phyloP scores from a whole-genome alignment of 2,888 invertebrate genomes.

The Linhomoeus sp. region DNA sequence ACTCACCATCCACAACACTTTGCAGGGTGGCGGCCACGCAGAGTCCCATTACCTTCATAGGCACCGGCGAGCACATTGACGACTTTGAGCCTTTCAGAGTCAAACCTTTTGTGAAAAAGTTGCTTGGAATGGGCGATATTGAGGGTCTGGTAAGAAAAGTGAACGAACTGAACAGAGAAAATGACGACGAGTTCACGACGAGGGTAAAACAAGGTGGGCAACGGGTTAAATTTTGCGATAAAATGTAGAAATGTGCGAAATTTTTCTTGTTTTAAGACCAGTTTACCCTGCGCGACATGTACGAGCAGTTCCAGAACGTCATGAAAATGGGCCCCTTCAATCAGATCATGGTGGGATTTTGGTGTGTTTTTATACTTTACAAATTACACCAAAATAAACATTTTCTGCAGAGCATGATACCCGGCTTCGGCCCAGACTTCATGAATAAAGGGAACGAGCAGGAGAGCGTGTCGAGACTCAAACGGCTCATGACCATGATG shows the following conservation, averaged over 20 bases:
- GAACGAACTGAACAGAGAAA: constrained; percentile 51
- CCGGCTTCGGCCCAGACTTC: constrained; percentile 78
- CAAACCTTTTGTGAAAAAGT: constrained; percentile 92
- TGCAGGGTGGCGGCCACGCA: constrained; percentile 83
- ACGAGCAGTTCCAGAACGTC: constrained; percentile 98
- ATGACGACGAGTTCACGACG: constrained; percentile 91
- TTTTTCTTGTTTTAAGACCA: too few relatives aligned
- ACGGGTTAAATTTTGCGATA: too few relatives aligned
- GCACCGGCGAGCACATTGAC: constrained; percentile 98
- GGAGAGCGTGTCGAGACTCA: constrained; percentile 87
- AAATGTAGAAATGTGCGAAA: too few relatives aligned
- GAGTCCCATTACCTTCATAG: constrained; percentile 96
- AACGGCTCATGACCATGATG: constrained; percentile 98
- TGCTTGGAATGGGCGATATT: constrained; percentile 74
- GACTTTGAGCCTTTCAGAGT: constrained; percentile 96
- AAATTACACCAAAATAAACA: too few relatives aligned
- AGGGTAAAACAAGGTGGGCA: constrained; percentile 92
- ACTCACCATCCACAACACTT: too few relatives aligned
- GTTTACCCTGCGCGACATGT: constrained; percentile 96
- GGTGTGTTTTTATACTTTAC: too few relatives aligned
- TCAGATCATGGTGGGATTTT: constrained; percentile 71
- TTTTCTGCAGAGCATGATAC: constrained; percentile 73
- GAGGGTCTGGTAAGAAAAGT: constrained; percentile 87
- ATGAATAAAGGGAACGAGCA: constrained; percentile 97
- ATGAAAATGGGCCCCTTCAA: constrained; percentile 99